These are phyloP conservation scores for Lottia gigantea DNA, from an alignment of 2,888 invertebrate genomes.

Conservation along the genomic window DNA sequence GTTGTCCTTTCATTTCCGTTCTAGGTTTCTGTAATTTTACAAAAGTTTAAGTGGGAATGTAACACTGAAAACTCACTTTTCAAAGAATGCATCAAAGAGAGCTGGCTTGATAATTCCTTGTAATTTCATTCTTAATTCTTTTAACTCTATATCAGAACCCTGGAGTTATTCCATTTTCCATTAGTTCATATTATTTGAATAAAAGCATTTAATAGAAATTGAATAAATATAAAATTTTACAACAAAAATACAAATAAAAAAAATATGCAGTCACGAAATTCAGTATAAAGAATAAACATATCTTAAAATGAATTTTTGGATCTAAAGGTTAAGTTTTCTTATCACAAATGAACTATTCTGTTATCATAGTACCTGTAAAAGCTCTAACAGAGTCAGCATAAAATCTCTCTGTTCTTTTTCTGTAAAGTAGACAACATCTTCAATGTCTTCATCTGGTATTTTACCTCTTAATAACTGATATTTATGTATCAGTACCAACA, in stretches of 20 bases:
- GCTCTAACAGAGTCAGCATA: conserved; percentile 81
- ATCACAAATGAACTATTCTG: not conserved
- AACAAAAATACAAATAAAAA: not conserved
- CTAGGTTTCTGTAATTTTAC: too few species aligned
- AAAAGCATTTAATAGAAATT: not conserved
- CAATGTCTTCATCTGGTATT: conserved; percentile 7
- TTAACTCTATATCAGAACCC: conserved; percentile 50
- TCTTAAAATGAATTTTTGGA: too few species aligned
- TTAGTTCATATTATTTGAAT: too few species aligned
- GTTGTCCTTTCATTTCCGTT: too few species aligned
- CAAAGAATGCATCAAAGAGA: conserved; percentile 35
- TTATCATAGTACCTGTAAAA: conserved; percentile 75
- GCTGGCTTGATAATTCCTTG: conserved; percentile 36
- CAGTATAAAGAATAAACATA: too few species aligned
- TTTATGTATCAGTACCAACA: conserved; percentile 57
- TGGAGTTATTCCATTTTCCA: conserved; percentile 25
- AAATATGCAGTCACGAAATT: not conserved
- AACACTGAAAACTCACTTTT: conserved; percentile 29
- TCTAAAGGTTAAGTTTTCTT: too few species aligned
- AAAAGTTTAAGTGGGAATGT: too few species aligned
- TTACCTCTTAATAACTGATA: conserved; percentile 36
- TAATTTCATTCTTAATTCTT: conserved; percentile 37
- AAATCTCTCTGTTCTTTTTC: conserved; percentile 77
- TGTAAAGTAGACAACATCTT: conserved; percentile 31
- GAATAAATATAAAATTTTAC: not conserved